Base-by-base conservation (phyloP, 2,888 invertebrate genomes). In the Habroteleia sp. region DNA sequence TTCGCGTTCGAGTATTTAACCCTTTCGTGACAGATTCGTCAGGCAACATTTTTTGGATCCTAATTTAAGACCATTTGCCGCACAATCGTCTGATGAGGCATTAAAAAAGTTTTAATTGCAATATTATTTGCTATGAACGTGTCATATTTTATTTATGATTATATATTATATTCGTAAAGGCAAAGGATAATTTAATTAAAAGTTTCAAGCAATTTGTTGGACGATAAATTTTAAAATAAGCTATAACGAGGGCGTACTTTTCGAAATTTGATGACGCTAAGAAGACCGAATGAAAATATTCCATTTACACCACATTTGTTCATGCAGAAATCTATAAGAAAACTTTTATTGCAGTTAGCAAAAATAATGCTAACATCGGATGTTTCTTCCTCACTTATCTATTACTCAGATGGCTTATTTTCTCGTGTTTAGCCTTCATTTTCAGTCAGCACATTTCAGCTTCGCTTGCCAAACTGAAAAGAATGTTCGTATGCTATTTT, bases 331-430 rank as follows among this genome's bases (percentile, higher is more conserved):
- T 31, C 37, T 54, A 35, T 44, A 44, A 41, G 54, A 46, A 56
- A 56, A 68, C 41, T 68, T 56, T 56, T 23, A 46, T 68, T 68
- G 11, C 41, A 16, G 39, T 56, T 37, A 41, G 37, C 39, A 8
- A 31, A 42, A 68, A 50, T 37, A 68, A 58, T 50, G 35, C 58
- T 25, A 13, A 33, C 44, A 60, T 35, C 42, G 31, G 68, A 11
- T 56, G 27, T 23, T 56, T 42, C 58, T 50, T 58, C 48, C 39
- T 60, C 17, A 42, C 69, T 69, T 50, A 60, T 60, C 35, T 69
- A 48, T 44, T 37, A 52, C 50, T 27, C 44, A 42, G 58, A 58
- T 58, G 42, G 68, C 50, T 58, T 58, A 69, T 69, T 60, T 52
- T 13, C 58, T 44, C 8, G 42, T 41, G 14, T 52, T 50, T 35